A percentile compares a stretch with the other conserved stretches of the same genome.
These are phyloP conservation scores for Drosophila orena DNA, from an alignment of 1,140 invertebrate genomes.

Conservation along the genomic window DNA sequence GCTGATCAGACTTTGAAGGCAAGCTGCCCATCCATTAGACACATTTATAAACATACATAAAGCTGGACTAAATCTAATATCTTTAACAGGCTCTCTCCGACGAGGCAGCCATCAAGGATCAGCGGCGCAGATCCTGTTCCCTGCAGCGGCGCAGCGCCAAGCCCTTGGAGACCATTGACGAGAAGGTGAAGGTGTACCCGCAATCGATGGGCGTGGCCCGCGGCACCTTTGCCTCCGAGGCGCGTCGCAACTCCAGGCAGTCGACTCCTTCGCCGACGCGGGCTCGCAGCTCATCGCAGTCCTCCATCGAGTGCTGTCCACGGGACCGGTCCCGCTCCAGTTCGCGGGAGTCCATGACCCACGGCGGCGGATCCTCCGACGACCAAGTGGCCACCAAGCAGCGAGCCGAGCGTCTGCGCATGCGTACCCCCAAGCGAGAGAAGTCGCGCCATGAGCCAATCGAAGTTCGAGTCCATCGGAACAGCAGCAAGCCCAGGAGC, in stretches of 20 bases:
- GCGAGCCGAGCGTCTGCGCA: constrained; percentile 59
- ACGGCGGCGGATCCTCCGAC: constrained; percentile 73
- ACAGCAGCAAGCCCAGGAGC: constrained; percentile 41
- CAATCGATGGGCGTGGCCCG: constrained; percentile 64
- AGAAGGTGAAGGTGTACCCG: constrained; percentile 58
- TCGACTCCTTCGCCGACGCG: constrained; percentile 70
- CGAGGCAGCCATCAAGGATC: constrained; percentile 78
- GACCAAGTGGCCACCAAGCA: constrained; percentile 61
- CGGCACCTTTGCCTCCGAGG: constrained; percentile 73
- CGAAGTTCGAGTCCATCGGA: constrained; percentile 32
- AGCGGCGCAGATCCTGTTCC: constrained; percentile 73
- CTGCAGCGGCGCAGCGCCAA: constrained; percentile 71
- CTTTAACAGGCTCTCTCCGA: constrained; percentile 71
- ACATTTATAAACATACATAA: no score
- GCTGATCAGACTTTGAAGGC: constrained; percentile 84
- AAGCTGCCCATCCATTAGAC: background rate
- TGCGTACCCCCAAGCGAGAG: constrained; percentile 67
- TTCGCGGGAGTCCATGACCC: constrained; percentile 72
- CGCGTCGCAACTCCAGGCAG: constrained; percentile 67
- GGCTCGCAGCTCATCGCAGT: constrained; percentile 78
- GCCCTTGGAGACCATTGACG: constrained; percentile 81
- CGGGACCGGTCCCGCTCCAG: constrained; percentile 80
- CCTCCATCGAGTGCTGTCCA: constrained; percentile 78
- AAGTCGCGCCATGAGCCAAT: constrained; percentile 53
- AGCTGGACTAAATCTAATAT: background rate